These are phyloP conservation scores for Empidonax alnorum DNA, from an alignment of 2,113 vertebrate genomes.

Conservation along the genomic window DNA sequence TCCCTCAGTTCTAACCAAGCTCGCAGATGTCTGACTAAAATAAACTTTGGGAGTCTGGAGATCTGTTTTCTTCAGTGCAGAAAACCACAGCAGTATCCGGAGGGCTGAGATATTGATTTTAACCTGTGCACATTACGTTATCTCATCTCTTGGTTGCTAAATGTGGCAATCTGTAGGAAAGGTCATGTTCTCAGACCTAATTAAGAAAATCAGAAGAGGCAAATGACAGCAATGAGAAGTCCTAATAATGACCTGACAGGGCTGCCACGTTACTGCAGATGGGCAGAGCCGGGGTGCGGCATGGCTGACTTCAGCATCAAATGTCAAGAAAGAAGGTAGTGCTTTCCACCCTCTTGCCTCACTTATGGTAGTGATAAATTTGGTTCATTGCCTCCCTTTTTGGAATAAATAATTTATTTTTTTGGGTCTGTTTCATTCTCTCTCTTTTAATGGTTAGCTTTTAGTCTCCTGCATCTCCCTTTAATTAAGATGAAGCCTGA, in stretches of 20 bases:
- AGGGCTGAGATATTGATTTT: constrained; percentile 38
- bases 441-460: constrained; percentile 3
- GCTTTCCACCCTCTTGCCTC: neutral
- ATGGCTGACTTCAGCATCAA: neutral
- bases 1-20: neutral
- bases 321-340: neutral
- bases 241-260: neutral
- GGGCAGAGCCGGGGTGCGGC: neutral
- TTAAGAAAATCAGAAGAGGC: constrained; percentile 50
- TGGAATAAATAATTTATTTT: neutral
- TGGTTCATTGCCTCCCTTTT: neutral
- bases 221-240: constrained; percentile 36
- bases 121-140: neutral
- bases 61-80: neutral
- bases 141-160: constrained; percentile 39
- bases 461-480: neutral
- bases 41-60: neutral
- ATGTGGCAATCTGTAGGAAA: constrained; percentile 1
- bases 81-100: constrained; percentile 4
- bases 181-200: constrained; percentile 44
- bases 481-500: neutral
- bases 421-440: neutral
- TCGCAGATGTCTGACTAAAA: neutral
- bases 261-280: neutral
- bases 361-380: neutral